Evolutionary conservation across 2,888 invertebrate species (phyloP).

Genomic region (Isotomurus palustris): DNA sequence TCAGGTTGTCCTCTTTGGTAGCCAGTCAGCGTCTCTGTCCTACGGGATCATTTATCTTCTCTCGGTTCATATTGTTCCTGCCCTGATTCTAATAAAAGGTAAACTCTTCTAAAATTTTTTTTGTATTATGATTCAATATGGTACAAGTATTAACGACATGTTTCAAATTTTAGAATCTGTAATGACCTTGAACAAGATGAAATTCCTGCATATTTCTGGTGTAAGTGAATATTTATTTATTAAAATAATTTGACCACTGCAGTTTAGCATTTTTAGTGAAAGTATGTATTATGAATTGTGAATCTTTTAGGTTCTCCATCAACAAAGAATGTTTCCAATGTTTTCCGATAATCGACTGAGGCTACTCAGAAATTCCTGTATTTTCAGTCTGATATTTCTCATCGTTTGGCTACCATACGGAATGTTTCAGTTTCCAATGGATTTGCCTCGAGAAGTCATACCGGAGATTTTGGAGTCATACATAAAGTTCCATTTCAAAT

Average conservation of each 20-base stretch:
- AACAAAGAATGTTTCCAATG: background rate
- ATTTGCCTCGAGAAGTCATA: constrained; percentile 31
- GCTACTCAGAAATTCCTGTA: constrained; percentile 33
- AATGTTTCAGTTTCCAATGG: constrained; percentile 31
- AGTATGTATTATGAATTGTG: background rate
- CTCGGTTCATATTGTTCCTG: constrained; percentile 33
- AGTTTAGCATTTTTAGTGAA: background rate
- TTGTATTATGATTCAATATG: background rate
- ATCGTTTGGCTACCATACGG: constrained; percentile 37
- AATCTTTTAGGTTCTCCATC: background rate
- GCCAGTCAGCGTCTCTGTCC: constrained; percentile 13
- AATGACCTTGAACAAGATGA: constrained; percentile 32
- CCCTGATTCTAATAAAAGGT: constrained; percentile 26
- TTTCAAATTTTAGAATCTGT: constrained; percentile 21
- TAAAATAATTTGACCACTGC: too few relatives aligned
- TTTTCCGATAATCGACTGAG: constrained; percentile 25
- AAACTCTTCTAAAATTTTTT: background rate
- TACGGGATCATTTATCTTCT: constrained; percentile 26
- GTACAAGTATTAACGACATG: background rate
- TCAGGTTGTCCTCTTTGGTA: constrained; percentile 23
- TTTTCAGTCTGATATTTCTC: constrained; percentile 33
- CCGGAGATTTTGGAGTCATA: constrained; percentile 27
- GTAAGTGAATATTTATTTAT: constrained; percentile 12
- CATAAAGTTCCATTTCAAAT: constrained; percentile 26
- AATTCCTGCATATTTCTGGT: constrained; percentile 21